Conservation (phyloP, 2,113 vertebrate species). For the Arvicanthis niloticus region DNA sequence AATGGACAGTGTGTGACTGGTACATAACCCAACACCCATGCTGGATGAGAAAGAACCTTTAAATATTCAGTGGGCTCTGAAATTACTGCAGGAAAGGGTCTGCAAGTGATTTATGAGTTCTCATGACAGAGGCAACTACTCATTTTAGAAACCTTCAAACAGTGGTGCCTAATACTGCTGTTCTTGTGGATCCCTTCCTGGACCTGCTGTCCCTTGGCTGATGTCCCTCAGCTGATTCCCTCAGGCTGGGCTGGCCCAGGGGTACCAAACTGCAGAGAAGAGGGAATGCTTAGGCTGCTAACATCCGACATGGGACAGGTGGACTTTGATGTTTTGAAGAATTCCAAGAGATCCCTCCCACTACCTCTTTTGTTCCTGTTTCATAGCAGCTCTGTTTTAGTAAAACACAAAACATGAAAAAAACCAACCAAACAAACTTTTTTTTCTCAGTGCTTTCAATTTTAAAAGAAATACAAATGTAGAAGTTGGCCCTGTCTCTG, state of each 20-base stretch:
- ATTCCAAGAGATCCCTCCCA: not conserved
- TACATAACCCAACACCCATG: too few relatives aligned
- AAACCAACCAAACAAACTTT: not conserved
- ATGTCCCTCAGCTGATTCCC: accelerated
- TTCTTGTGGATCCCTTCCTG: accelerated
- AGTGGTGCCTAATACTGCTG: accelerated
- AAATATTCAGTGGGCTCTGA: too few relatives aligned
- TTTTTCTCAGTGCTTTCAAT: not conserved
- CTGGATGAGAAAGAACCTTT: not conserved
- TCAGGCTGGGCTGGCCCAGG: accelerated
- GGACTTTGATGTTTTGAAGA: accelerated
- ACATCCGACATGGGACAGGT: accelerated
- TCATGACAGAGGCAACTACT: not conserved
- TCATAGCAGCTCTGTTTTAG: not conserved
- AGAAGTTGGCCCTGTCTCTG: not conserved
- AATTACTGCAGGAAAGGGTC: not conserved
- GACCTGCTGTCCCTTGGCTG: not conserved
- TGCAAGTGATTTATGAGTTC: not conserved
- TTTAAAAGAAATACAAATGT: slow-evolving; percentile 38
- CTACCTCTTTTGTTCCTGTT: not conserved
- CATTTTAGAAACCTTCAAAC: not conserved
- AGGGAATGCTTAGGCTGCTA: accelerated
- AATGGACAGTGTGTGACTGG: not conserved
- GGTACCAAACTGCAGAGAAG: not conserved
- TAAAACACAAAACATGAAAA: not conserved